These are phyloP conservation scores for Tolmerus cingulatus DNA, from an alignment of 2,888 invertebrate genomes.

Conservation along the genomic window DNA sequence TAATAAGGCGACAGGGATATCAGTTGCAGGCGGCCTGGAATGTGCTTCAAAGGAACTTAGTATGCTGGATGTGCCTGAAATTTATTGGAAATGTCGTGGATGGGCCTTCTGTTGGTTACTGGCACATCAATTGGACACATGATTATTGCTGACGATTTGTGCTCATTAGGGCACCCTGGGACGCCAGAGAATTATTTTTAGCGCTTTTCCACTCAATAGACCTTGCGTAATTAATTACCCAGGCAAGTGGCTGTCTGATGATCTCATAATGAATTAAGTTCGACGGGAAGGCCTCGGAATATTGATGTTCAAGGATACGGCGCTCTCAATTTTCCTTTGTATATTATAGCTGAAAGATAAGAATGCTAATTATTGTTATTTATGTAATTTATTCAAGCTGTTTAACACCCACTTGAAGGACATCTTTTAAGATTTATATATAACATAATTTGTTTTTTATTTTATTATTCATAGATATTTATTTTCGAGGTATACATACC, in stretches of 20 bases:
- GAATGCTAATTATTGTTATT: too few species aligned
- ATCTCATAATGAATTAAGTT: neutral
- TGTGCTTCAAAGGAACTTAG: neutral
- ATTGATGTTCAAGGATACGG: neutral
- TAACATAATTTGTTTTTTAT: too few species aligned
- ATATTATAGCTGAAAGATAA: too few species aligned
- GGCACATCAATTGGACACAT: neutral
- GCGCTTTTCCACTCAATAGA: neutral
- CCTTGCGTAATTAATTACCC: neutral
- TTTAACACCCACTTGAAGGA: too few species aligned
- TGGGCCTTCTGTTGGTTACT: neutral
- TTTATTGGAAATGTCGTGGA: neutral
- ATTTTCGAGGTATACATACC: too few species aligned
- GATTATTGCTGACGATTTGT: neutral
- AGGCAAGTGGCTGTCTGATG: neutral
- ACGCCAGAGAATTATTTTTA: neutral
- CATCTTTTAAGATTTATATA: too few species aligned
- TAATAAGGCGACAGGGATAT: constrained; percentile 31
- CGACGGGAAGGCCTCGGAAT: neutral
- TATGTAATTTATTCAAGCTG: too few species aligned
- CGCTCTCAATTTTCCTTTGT: too few species aligned
- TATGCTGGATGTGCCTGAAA: neutral
- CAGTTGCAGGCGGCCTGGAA: constrained; percentile 13
- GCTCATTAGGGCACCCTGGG: neutral
- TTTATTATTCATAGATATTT: too few species aligned